Percentiles rank a stretch among this genome's conserved stretches.
Conservation (phyloP, 2,113 vertebrate species). For the Orycteropus afer region DNA sequence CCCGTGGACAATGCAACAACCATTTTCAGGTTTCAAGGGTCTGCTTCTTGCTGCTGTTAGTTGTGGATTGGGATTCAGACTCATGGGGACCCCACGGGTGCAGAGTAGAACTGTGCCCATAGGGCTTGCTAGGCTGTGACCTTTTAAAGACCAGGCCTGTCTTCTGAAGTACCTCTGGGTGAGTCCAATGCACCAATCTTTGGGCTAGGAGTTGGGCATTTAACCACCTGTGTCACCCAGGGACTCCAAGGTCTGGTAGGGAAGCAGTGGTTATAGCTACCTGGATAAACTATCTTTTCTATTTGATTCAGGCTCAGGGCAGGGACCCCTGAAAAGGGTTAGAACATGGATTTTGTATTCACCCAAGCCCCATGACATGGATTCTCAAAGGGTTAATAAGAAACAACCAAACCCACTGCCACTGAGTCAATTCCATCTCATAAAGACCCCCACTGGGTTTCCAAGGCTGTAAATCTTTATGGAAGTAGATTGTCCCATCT, state of each 20-base stretch:
- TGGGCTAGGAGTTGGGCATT: too few relatives aligned
- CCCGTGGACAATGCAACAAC: slow-evolving; percentile 69
- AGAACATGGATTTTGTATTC: not conserved
- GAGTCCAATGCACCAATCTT: too few relatives aligned
- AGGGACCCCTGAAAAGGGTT: not conserved
- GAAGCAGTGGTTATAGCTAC: not conserved
- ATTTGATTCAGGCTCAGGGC: not conserved
- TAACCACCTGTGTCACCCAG: not conserved
- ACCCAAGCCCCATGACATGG: not conserved
- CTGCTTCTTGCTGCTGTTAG: not conserved
- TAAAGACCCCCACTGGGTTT: too few relatives aligned
- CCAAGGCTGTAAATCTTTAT: too few relatives aligned
- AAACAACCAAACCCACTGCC: too few relatives aligned
- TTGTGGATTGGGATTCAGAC: too few relatives aligned
- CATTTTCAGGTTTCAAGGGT: not conserved
- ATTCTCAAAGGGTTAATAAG: not conserved
- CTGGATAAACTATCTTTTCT: not conserved
- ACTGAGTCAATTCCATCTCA: too few relatives aligned
- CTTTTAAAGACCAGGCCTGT: too few relatives aligned
- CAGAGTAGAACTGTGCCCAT: not conserved
- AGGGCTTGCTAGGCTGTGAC: too few relatives aligned
- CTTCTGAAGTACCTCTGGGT: too few relatives aligned
- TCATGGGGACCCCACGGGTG: not conserved
- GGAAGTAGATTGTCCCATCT: too few relatives aligned
- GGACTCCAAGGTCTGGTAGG: not conserved